These are phyloP conservation scores for Iphiclides podalirius DNA, from an alignment of 2,888 invertebrate genomes.

Conservation along the genomic window DNA sequence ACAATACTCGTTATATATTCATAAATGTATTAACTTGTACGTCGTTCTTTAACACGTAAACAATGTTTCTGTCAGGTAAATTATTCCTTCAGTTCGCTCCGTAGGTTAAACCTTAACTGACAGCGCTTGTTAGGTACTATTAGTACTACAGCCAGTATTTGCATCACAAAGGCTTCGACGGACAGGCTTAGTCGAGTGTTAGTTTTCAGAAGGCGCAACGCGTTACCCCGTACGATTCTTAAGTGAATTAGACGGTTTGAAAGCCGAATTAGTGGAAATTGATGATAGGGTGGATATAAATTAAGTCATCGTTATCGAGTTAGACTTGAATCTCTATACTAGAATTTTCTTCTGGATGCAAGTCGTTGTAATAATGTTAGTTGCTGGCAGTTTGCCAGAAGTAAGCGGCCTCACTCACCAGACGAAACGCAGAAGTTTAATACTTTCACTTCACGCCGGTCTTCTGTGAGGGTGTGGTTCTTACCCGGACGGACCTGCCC, in stretches of 20 bases:
- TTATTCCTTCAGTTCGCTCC: constrained; percentile 10
- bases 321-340: too few species aligned
- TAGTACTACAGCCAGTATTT: constrained; percentile 26
- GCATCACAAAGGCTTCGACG: constrained; percentile 30
- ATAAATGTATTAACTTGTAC: too few species aligned
- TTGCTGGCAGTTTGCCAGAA: too few species aligned
- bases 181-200: constrained; percentile 27
- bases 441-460: too few species aligned
- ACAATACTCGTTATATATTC: too few species aligned
- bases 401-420: too few species aligned
- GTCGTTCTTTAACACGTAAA: not conserved
- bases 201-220: constrained; percentile 26
- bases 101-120: constrained; percentile 20
- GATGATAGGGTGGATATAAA: not conserved
- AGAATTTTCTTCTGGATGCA: too few species aligned
- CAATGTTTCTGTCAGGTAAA: constrained; percentile 5
- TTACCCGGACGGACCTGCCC: too few species aligned
- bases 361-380: too few species aligned
- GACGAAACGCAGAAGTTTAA: too few species aligned
- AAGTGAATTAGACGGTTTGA: constrained; percentile 16
- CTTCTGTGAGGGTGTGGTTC: too few species aligned
- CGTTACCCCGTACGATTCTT: constrained; percentile 11
- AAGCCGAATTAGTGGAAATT: constrained; percentile 5
- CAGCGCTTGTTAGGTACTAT: constrained; percentile 24
- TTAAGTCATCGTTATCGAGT: too few species aligned